A percentile compares a stretch with the other conserved stretches of the same genome.
phyloP scores from a whole-genome alignment of 2,113 vertebrate genomes.

The Gnathochromis pfefferi region DNA sequence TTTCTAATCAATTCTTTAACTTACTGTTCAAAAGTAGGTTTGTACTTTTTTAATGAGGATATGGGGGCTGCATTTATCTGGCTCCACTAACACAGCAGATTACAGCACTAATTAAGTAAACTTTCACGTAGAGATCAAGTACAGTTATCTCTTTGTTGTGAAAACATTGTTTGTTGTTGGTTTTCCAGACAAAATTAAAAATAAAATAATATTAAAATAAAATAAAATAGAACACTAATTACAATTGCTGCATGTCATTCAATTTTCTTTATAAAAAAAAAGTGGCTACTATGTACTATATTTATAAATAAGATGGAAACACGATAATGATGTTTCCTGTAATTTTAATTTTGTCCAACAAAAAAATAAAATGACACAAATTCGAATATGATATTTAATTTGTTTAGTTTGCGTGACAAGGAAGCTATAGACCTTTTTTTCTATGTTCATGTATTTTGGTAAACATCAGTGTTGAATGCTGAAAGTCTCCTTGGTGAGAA shows the following conservation, averaged over 20 bases:
- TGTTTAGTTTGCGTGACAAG: fast-evolving
- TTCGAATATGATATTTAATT: background rate
- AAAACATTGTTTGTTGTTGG: conserved; percentile 50
- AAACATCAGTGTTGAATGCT: background rate
- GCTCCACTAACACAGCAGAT: conserved; percentile 48
- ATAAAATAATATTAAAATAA: conserved; percentile 25
- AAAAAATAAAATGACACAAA: background rate
- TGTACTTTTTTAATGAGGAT: conserved; percentile 68
- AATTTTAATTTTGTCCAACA: background rate
- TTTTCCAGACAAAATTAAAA: conserved; percentile 34
- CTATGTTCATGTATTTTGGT: background rate
- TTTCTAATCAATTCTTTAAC: conserved; percentile 68
- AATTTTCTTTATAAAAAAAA: background rate
- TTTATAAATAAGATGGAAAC: background rate
- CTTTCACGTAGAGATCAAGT: conserved; percentile 45
- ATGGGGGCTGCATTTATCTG: conserved; percentile 3
- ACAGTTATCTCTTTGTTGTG: conserved; percentile 23
- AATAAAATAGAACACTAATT: conserved; percentile 26
- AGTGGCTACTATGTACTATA: background rate
- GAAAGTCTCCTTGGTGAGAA: background rate
- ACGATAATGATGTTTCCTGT: background rate
- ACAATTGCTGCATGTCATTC: background rate
- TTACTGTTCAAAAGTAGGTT: conserved; percentile 62
- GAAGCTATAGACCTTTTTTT: background rate
- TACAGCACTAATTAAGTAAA: conserved; percentile 63